Base-by-base conservation (phyloP, 2,113 vertebrate genomes). In the Crotalus viridis region DNA sequence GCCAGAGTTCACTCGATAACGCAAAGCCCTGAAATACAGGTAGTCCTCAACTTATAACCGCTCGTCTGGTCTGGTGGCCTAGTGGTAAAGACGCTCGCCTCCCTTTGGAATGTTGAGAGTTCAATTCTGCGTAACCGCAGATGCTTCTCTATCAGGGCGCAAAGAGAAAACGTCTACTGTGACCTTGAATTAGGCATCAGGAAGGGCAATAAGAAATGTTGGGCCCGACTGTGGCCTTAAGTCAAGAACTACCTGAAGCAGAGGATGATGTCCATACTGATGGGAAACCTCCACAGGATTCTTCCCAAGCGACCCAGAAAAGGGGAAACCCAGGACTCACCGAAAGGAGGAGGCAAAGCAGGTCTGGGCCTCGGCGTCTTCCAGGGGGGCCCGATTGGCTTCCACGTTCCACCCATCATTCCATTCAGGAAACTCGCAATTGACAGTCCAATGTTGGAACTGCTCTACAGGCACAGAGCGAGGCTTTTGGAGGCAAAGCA, bases 331-430 rank as follows among this genome's bases (percentile, higher is more conserved):
- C 0, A 8, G 3, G 2, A 87, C 89, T 95, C 81, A 96, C 95
- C 12, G 1, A 89, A 69, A 96, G 46, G 97, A 94, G 24, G 93
- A 54, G 52, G 89, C 93, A 3, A 96, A 96, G 87, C 94, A 96
- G 61, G 93, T 95, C 89, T 96, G 96, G 1, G 39, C 93, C 33
- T 93, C 74, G 0, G 94, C 95, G 1, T 87, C 95, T 1, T 94
- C 92, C 24, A 95, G 26, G 0, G 3, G 3, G 0, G 1, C 21
- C 26, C 0, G 1, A 87, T 95, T 96, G 1, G 33, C 81, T 57
- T 96, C 95, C 74, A 96, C 92, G 0, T 6, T 61, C 96, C 96
- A 96, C 43, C 94, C 94, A 6, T 95, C 22, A 9, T 26, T 26
- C 57, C 57, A 3, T 26, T 2, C 22, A 56, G 55, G 17, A 56